Conservation (phyloP, 2,888 invertebrate genomes). For the Acleris laterana region DNA sequence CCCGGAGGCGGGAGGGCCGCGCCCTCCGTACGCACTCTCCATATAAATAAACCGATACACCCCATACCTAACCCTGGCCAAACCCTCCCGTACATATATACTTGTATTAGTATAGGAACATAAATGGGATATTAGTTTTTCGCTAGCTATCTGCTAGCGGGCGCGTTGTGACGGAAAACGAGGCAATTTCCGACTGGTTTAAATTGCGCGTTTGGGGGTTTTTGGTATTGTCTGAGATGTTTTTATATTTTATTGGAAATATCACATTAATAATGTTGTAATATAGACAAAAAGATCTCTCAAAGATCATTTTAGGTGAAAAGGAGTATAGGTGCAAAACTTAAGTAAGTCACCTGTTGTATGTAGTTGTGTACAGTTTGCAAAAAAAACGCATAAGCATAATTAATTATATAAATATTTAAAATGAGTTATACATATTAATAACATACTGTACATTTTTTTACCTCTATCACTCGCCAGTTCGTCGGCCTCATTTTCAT, state of each 20-base stretch:
- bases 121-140: slow-evolving; percentile 80
- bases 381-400: too few species aligned
- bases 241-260: background rate
- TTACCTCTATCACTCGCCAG: too few species aligned
- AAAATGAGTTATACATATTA: too few species aligned
- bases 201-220: slow-evolving; percentile 42
- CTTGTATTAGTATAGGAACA: slow-evolving; percentile 56
- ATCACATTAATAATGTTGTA: background rate
- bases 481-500: too few species aligned
- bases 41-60: slow-evolving; percentile 82
- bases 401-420: too few species aligned
- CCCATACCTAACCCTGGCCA: slow-evolving; percentile 60
- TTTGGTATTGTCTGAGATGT: background rate
- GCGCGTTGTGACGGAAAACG: slow-evolving; percentile 76
- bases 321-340: too few species aligned
- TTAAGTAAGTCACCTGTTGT: too few species aligned
- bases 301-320: too few species aligned
- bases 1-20: slow-evolving; percentile 45
- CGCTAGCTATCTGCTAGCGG: slow-evolving; percentile 59
- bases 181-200: slow-evolving; percentile 68
- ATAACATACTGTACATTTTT: too few species aligned
- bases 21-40: slow-evolving; percentile 76
- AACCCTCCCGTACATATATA: slow-evolving; percentile 54
- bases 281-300: background rate
- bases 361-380: too few species aligned